phyloP scores from a whole-genome alignment of 2,888 invertebrate species.

The Sycophila texana region DNA sequence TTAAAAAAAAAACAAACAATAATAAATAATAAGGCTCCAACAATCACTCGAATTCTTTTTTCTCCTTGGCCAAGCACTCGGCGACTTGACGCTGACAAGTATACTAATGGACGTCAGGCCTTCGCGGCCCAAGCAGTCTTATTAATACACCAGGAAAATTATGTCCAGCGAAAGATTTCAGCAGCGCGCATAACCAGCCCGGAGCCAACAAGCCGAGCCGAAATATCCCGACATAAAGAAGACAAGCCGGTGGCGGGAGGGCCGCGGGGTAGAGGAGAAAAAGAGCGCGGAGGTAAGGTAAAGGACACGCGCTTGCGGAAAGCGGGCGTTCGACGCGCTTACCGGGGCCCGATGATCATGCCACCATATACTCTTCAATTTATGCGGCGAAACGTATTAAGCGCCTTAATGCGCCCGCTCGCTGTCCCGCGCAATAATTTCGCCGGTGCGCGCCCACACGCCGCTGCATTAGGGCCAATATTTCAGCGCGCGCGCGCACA shows the following conservation, averaged over 20 bases:
- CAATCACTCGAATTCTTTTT: too few species aligned
- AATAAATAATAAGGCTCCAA: too few species aligned
- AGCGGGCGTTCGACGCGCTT: constrained; percentile 38
- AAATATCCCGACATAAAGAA: constrained; percentile 43
- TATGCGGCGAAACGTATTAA: constrained; percentile 74
- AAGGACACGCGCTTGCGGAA: neutral
- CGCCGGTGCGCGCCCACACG: constrained; percentile 29
- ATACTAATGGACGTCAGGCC: too few species aligned
- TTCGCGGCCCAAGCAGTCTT: constrained; percentile 19
- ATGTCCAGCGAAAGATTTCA: constrained; percentile 2
- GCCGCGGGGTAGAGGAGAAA: neutral
- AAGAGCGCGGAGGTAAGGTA: neutral
- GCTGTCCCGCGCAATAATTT: constrained; percentile 56
- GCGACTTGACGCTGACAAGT: too few species aligned
- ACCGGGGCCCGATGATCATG: constrained; percentile 69
- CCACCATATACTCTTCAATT: constrained; percentile 73
- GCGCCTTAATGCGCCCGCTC: constrained; percentile 64
- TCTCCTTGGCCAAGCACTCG: too few species aligned
- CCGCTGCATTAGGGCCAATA: constrained; percentile 69
- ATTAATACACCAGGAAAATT: constrained; percentile 19
- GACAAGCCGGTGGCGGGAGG: constrained; percentile 1
- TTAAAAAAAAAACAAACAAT: too few species aligned
- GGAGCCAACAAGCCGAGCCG: constrained; percentile 41
- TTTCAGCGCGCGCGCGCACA: constrained; percentile 59
- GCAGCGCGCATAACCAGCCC: neutral